Percentiles rank a stretch among this genome's conserved stretches.
phyloP scores from a whole-genome alignment of 2,888 invertebrate genomes.

The Slavum lentiscoides region DNA sequence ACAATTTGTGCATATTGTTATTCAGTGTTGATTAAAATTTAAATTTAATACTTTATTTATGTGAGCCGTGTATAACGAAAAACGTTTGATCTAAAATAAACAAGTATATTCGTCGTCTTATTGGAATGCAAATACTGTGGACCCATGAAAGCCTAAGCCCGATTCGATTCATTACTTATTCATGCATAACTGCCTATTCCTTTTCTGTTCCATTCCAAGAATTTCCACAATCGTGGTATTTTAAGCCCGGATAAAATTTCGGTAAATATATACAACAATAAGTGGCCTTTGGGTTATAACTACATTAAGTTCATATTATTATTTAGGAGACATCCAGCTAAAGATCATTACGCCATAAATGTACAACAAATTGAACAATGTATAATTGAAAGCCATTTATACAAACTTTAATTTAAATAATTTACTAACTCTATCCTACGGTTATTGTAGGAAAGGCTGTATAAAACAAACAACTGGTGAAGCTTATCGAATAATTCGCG shows the following conservation, averaged over 20 bases:
- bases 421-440: too few relatives aligned
- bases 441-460: too few relatives aligned
- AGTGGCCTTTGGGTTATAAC: background rate
- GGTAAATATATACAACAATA: conserved; percentile 4
- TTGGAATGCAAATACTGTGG: conserved; percentile 14
- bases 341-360: background rate
- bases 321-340: background rate
- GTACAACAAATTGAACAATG: too few relatives aligned
- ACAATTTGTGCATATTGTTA: too few relatives aligned
- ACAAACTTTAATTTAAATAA: too few relatives aligned
- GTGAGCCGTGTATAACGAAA: too few relatives aligned
- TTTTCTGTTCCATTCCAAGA: conserved; percentile 18
- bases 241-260: background rate
- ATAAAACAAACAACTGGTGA: too few relatives aligned
- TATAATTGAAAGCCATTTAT: too few relatives aligned
- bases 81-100: background rate
- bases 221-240: background rate
- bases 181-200: conserved; percentile 10
- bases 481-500: too few relatives aligned
- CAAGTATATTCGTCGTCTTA: conserved; percentile 21
- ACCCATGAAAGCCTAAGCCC: conserved; percentile 12
- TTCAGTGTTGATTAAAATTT: too few relatives aligned
- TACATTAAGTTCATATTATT: background rate
- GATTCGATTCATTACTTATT: conserved; percentile 31
- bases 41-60: too few relatives aligned